phyloP scores from a whole-genome alignment of 2,113 vertebrate species.

The Pleuronectes platessa region DNA sequence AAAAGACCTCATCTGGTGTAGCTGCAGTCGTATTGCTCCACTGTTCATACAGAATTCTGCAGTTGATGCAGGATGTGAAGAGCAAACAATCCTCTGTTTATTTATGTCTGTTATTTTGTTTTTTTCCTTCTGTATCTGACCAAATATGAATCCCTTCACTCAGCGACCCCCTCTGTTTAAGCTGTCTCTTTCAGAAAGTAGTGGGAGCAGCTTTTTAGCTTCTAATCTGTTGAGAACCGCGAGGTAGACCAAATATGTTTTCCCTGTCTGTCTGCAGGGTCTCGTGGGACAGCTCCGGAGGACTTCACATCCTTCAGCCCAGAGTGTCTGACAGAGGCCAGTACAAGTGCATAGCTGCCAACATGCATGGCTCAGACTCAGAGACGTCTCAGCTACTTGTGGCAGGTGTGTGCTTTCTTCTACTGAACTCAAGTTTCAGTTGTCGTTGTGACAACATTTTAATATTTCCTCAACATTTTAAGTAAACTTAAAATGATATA shows the following conservation, averaged over 20 bases:
- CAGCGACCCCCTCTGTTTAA: neutral
- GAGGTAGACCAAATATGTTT: neutral
- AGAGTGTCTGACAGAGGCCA: conserved; percentile 81
- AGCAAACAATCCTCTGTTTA: no score
- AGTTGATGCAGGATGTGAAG: no score
- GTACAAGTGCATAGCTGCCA: conserved; percentile 85
- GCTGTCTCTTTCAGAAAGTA: neutral
- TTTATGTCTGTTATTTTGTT: no score
- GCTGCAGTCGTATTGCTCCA: no score
- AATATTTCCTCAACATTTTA: neutral
- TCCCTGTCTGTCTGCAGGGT: conserved; percentile 73
- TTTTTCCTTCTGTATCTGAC: no score
- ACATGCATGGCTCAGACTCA: conserved; percentile 81
- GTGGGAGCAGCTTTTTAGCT: neutral
- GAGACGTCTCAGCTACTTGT: conserved; percentile 81
- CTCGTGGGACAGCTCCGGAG: conserved; percentile 74
- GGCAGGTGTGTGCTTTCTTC: conserved; percentile 80
- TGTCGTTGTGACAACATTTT: neutral
- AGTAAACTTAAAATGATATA: neutral
- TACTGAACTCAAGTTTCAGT: neutral
- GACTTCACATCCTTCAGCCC: conserved; percentile 83
- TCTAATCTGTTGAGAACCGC: neutral
- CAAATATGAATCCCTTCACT: neutral
- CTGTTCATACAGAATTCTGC: no score
- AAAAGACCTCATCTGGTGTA: no score